Evolutionary conservation across 2,888 invertebrate species (phyloP), one percentile per base, ranked within the genome.

Genomic region (Sinhomidia bicolor): DNA sequence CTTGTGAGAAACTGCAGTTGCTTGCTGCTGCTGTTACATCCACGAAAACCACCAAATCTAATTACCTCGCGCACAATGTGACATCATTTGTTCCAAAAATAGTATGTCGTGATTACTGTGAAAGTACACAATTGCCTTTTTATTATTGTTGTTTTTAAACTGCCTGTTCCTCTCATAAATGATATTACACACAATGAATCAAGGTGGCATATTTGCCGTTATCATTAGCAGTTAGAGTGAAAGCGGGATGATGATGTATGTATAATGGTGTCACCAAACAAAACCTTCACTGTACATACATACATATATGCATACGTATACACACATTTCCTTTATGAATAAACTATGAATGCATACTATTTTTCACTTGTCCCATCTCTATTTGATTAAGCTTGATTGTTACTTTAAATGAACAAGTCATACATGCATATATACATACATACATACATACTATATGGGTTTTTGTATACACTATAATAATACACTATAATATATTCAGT

Each of bases 31-130:
- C 74, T 74, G 23, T 51, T 29, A n/a, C n/a, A 26, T 74, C 74
- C 23, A 47, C 74, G 47, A 74, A n/a, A n/a, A 74, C 74, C 74
- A 51, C 74, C 74, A 74, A 74, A 74, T 74, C 51, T 51, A 74
- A 74, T 74, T 74, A 74, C 47, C 51, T 47, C n/a, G n/a, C n/a
- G n/a, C 29, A 74, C 47, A 74, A 74, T 74, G 71, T 71, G 51
- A 51, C 51, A 51, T 74, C 74, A 74, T 74, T 51, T 74, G 29
- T 47, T 47, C 47, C 51, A 51, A 51, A 74, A 74, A 74, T 74
- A 74, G 47, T 20, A 74, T 29, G 51, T 74, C 17, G 14, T 74
- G 29, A 74, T 74, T 74, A 47, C 47, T n/a, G 51, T 51, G 74
- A 51, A 20, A 74, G n/a, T 44, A 44, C n/a, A 47, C 29, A 47